Percentiles rank a stretch among this genome's conserved stretches.
Evolutionary conservation across 1,140 invertebrate species (phyloP).

Genomic region (Microplitis mediator): DNA sequence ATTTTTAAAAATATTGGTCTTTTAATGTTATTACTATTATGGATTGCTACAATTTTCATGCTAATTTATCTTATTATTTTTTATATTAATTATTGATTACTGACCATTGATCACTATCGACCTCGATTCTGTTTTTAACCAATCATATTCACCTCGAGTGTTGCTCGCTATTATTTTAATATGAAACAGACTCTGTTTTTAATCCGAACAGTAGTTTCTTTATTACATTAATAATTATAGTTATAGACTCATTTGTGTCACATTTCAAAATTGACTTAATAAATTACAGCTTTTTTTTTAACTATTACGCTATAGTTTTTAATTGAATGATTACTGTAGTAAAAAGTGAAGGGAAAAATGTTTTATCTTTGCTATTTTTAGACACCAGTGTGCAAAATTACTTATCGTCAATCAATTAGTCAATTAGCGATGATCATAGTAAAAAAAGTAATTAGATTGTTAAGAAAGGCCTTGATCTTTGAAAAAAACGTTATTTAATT

Average conservation of each 20-base stretch:
- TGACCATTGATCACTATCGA: conserved; percentile 16
- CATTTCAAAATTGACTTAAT: too few relatives aligned
- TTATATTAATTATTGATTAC: neutral
- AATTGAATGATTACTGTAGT: too few relatives aligned
- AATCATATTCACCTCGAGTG: neutral
- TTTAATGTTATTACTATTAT: too few relatives aligned
- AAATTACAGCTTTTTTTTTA: too few relatives aligned
- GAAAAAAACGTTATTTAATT: too few relatives aligned
- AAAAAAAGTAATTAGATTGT: neutral
- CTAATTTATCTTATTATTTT: neutral
- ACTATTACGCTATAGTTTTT: too few relatives aligned
- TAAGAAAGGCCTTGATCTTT: too few relatives aligned
- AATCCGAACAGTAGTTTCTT: neutral
- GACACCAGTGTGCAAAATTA: neutral
- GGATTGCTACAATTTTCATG: too few relatives aligned
- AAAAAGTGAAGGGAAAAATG: neutral
- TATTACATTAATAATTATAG: neutral
- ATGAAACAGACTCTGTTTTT: neutral
- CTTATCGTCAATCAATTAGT: neutral
- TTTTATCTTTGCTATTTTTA: neutral
- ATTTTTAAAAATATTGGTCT: neutral
- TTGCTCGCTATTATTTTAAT: neutral
- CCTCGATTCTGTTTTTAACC: neutral
- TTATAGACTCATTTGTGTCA: too few relatives aligned
- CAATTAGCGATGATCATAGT: neutral